These are phyloP conservation scores for Sabatieria punctata DNA, from an alignment of 2,888 invertebrate genomes.

Conservation along the genomic window DNA sequence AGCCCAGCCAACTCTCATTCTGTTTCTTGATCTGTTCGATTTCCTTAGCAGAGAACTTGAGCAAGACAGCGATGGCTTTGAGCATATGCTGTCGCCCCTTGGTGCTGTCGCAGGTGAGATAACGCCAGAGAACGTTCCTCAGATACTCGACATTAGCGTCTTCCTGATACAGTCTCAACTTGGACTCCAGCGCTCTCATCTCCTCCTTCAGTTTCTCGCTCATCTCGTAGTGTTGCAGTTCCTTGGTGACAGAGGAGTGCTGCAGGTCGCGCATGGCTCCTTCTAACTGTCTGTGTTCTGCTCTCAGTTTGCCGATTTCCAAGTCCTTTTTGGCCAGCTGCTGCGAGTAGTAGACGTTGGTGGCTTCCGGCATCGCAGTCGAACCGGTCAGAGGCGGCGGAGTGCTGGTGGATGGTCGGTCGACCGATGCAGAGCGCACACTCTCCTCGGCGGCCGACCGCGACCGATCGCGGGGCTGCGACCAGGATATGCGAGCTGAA, in stretches of 20 bases:
- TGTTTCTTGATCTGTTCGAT: slow-evolving; percentile 36
- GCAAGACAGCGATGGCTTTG: slow-evolving; percentile 58
- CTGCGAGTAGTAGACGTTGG: slow-evolving; percentile 5
- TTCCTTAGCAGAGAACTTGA: slow-evolving; percentile 59
- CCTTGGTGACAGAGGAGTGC: slow-evolving; percentile 16
- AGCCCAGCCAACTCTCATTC: no score
- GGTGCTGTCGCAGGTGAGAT: slow-evolving; percentile 50
- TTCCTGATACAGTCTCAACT: slow-evolving; percentile 18
- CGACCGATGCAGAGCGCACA: background rate
- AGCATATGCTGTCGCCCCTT: slow-evolving; percentile 60
- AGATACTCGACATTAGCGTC: slow-evolving; percentile 57
- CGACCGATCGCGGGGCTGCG: background rate
- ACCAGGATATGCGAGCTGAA: no score
- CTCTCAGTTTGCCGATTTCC: slow-evolving; percentile 14
- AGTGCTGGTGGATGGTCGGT: background rate
- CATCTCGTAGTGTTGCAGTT: slow-evolving; percentile 38
- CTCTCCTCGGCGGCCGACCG: background rate
- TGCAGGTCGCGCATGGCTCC: slow-evolving; percentile 2
- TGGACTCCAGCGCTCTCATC: slow-evolving; percentile 34
- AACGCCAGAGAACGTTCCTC: slow-evolving; percentile 72
- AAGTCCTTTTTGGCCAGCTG: slow-evolving; percentile 20
- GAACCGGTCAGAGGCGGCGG: no score
- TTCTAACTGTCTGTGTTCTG: slow-evolving; percentile 25
- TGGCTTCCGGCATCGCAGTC: no score
- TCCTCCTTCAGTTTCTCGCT: slow-evolving; percentile 44